These are phyloP conservation scores for Anthophora plumipes DNA, from an alignment of 2,888 invertebrate species.

Conservation along the genomic window DNA sequence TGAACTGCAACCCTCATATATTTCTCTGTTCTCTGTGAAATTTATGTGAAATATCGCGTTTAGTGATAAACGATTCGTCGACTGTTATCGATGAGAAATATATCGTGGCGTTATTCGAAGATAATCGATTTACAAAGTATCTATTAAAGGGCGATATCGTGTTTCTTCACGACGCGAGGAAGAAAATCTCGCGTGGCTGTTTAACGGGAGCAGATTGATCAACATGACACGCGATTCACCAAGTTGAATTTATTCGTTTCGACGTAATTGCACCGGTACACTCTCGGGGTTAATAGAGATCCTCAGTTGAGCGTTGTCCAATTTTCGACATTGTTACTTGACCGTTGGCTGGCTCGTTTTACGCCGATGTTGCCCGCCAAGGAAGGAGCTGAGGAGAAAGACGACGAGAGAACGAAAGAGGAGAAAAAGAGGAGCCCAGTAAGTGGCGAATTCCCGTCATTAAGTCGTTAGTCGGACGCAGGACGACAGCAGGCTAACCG, in stretches of 20 bases:
- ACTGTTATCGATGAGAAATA: not conserved
- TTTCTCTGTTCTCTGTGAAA: not conserved
- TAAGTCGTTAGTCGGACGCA: constrained; percentile 80
- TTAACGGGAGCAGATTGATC: constrained; percentile 21
- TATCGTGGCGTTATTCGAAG: not conserved
- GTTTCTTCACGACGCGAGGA: not conserved
- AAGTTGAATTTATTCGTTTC: constrained; percentile 52
- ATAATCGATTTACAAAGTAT: not conserved
- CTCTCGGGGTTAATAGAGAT: constrained; percentile 61
- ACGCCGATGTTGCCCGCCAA: constrained; percentile 48
- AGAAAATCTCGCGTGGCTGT: not conserved
- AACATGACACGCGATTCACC: constrained; percentile 22
- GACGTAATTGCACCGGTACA: constrained; percentile 40
- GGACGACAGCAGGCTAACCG: constrained; percentile 76
- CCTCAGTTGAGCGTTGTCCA: constrained; percentile 54
- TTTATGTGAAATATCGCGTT: not conserved
- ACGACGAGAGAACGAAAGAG: constrained; percentile 52
- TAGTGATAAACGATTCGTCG: not conserved
- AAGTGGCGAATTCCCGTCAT: constrained; percentile 83
- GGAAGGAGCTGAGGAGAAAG: constrained; percentile 36
- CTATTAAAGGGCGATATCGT: not conserved
- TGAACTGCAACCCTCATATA: no score
- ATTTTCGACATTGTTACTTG: constrained; percentile 71
- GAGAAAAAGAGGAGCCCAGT: constrained; percentile 71
- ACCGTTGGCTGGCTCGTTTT: constrained; percentile 60